Evolutionary conservation across 2,888 invertebrate genomes (phyloP).

Genomic region (Cantharis nigra): DNA sequence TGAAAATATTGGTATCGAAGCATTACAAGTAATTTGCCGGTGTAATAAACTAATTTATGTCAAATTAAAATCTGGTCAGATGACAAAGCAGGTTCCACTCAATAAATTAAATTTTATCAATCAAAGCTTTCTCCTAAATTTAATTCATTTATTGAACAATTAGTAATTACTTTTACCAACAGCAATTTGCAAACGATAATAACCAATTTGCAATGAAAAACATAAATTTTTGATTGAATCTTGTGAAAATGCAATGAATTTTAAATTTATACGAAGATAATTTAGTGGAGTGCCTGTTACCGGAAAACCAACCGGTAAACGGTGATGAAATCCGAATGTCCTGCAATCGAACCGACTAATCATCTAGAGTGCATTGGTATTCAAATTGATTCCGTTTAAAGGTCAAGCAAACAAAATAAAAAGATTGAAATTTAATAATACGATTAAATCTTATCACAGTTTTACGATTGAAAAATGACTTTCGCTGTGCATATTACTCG

Average conservation of each 20-base stretch:
- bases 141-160: neutral
- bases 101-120: too few relatives aligned
- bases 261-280: slow-evolving; percentile 28
- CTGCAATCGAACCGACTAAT: slow-evolving; percentile 35
- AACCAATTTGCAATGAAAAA: neutral
- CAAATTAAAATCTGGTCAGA: too few relatives aligned
- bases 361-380: slow-evolving; percentile 34
- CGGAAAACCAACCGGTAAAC: slow-evolving; percentile 33
- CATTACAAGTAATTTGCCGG: too few relatives aligned
- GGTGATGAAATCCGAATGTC: slow-evolving; percentile 33
- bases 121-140: neutral
- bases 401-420: slow-evolving; percentile 11
- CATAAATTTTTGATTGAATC: neutral
- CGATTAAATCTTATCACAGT: neutral
- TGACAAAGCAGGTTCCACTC: too few relatives aligned
- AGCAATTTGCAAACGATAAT: neutral
- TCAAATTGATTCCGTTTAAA: slow-evolving; percentile 16
- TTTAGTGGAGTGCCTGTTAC: slow-evolving; percentile 35
- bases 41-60: too few relatives aligned
- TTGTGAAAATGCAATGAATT: neutral
- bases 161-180: neutral
- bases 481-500: neutral
- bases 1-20: too few relatives aligned
- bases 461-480: neutral
- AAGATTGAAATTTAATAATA: neutral